Evolutionary conservation across 1,140 invertebrate species (phyloP).

Genomic region (Cataglyphis hispanica): DNA sequence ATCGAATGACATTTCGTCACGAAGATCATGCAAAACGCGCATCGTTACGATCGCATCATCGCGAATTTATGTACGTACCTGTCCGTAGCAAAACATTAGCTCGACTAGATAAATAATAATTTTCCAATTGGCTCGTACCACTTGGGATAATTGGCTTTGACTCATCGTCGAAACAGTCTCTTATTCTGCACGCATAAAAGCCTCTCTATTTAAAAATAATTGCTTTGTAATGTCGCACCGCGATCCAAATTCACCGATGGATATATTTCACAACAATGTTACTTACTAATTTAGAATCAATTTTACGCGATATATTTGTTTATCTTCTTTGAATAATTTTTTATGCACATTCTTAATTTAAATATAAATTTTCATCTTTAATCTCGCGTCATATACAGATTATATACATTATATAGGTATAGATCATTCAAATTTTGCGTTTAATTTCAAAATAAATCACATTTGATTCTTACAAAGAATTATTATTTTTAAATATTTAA

Average conservation of each 20-base stretch:
- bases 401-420: neutral
- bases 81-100: conserved; percentile 39
- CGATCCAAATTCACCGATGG: neutral
- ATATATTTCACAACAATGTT: neutral
- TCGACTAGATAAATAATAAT: conserved; percentile 64
- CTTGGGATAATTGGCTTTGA: conserved; percentile 41
- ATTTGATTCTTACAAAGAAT: neutral
- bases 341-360: neutral
- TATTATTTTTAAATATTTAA: too few relatives aligned
- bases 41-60: neutral
- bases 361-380: neutral
- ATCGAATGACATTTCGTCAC: neutral
- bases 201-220: neutral
- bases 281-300: neutral
- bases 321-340: neutral
- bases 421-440: neutral
- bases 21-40: neutral
- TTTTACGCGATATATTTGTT: neutral
- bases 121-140: conserved; percentile 65
- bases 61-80: neutral
- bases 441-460: neutral
- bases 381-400: neutral
- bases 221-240: neutral
- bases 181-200: too few relatives aligned
- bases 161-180: neutral